phyloP scores from a whole-genome alignment of 35 echinoderm and acorn worm species.

The Patiria miniata region DNA sequence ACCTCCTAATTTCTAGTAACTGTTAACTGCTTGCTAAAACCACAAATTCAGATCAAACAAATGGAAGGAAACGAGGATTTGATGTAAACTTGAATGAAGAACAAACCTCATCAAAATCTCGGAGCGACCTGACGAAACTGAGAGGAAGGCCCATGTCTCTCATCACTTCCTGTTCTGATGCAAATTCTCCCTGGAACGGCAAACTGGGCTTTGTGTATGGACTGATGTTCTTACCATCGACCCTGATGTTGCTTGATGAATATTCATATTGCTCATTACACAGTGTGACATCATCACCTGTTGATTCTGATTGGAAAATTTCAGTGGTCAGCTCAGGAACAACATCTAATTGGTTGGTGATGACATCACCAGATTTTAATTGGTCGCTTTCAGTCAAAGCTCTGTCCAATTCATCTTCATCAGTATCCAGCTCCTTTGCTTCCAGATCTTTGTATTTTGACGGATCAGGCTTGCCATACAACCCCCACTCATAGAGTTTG shows the following conservation, averaged over 20 bases:
- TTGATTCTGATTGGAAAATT: background rate
- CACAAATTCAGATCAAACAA: too few relatives aligned
- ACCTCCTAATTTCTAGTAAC: too few relatives aligned
- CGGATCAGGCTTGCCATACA: constrained; percentile 48
- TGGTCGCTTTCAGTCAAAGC: background rate
- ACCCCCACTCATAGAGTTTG: constrained; percentile 45
- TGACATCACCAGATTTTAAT: background rate
- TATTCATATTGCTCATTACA: background rate
- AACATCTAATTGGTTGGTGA: background rate
- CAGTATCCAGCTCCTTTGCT: background rate
- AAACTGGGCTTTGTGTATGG: constrained; percentile 10
- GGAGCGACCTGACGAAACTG: constrained; percentile 55
- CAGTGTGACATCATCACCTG: background rate
- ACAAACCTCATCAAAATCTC: constrained; percentile 51
- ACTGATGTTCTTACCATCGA: background rate
- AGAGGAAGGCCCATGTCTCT: constrained; percentile 58
- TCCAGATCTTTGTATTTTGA: background rate
- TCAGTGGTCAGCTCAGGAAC: background rate
- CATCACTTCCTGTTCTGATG: constrained; percentile 48
- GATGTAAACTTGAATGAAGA: background rate
- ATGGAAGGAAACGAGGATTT: too few relatives aligned
- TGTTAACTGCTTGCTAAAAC: too few relatives aligned
- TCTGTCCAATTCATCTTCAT: background rate
- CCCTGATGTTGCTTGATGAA: background rate
- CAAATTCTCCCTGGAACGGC: constrained; percentile 48